These are phyloP conservation scores for Drosophila dives DNA, from an alignment of 2,888 invertebrate species.

Conservation along the genomic window DNA sequence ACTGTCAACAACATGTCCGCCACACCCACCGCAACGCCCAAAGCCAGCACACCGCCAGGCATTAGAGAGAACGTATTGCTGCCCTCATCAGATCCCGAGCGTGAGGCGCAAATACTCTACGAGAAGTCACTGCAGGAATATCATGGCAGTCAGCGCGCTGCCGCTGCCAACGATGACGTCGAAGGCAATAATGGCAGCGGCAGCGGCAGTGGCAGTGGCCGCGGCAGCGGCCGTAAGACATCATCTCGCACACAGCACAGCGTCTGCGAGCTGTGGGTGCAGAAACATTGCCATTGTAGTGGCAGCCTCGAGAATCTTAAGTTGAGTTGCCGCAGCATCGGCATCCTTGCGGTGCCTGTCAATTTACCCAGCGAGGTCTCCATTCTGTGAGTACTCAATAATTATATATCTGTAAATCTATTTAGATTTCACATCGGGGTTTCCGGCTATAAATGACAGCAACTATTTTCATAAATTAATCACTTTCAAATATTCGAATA, in stretches of 20 bases:
- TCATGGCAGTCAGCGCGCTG: conserved; percentile 65
- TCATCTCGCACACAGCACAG: conserved; percentile 72
- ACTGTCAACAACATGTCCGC: conserved; percentile 48
- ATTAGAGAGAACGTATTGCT: conserved; percentile 84
- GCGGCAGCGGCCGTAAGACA: conserved; percentile 27
- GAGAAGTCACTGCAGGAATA: conserved; percentile 84
- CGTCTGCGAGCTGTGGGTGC: conserved; percentile 83
- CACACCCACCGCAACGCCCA: conserved; percentile 45
- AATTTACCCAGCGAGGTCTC: conserved; percentile 82
- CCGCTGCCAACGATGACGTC: conserved; percentile 21
- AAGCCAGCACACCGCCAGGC: conserved; percentile 47
- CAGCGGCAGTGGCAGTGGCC: conserved; percentile 18
- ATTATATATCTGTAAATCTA: not conserved
- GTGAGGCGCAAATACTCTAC: conserved; percentile 84
- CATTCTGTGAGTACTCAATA: conserved; percentile 81
- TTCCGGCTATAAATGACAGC: not conserved
- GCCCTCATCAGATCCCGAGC: conserved; percentile 83
- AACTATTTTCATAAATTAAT: not conserved
- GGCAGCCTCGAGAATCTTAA: conserved; percentile 81
- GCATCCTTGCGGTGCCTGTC: conserved; percentile 82
- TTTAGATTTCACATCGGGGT: not conserved
- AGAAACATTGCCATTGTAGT: conserved; percentile 83
- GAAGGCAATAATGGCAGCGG: conserved; percentile 9
- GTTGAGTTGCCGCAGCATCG: conserved; percentile 83
- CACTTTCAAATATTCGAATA: not conserved